Base-by-base conservation (phyloP, 2,797 vertebrate species). In the Pelobates cultripes region DNA sequence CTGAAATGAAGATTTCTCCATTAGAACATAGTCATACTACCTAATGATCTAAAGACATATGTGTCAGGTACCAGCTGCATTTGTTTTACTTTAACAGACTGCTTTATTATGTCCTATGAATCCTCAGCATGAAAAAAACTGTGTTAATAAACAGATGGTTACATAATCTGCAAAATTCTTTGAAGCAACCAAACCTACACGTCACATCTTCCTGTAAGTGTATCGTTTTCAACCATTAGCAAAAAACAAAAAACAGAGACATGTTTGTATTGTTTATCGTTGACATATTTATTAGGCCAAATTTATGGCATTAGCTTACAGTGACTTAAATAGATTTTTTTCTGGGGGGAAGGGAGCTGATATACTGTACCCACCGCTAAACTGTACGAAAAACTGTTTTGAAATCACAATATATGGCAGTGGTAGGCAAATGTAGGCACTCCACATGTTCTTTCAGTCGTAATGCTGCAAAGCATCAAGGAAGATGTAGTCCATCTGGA, bases 61-160 rank as follows among this genome's bases (percentile, higher is more conserved):
- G 28, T 28, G 2, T 28, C 28, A 28, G 28, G 2, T 28, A 28
- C 28, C 28, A 28, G 28, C 28, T 28, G 28, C 28, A 28, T 28
- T 28, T 28, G 2, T 28, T 28, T 28, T 28, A 28, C 28, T 28
- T 28, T 28, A 28, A 28, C 28, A 28, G 28, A 1, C 28, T 28
- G 28, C 28, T 28, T 85, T 63, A 85, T 73, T 60, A 87, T 87
- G 85, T 86, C 77, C 86, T 88, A 82, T 81, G 79, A 80, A 73
- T 88, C 80, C 86, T 76, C 84, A 72, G 70, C 85, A 85, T 28
- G 28, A 28, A 28, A 28, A 28, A 28, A 86, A 78, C 88, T 80
- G 79, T 85, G 86, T 86, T 88, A 83, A 87, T 87, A 87, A 89
- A 84, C 82, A 86, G 73, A 74, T 57, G 68, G 74, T 88, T 87